These are phyloP conservation scores for Petrolisthes manimaculis DNA, from an alignment of 2,888 invertebrate species.

Conservation along the genomic window DNA sequence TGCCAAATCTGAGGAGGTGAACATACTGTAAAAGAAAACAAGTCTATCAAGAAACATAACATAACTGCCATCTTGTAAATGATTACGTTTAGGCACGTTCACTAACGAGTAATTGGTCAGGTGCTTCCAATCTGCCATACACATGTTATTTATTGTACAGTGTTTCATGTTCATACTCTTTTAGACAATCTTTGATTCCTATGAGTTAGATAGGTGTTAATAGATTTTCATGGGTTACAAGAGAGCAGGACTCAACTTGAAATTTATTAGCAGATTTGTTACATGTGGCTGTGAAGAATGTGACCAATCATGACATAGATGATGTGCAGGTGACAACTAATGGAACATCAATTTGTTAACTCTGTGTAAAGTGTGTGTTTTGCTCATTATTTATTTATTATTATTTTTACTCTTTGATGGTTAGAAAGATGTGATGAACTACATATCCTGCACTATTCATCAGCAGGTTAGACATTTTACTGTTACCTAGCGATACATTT, in stretches of 20 bases:
- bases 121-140: not conserved
- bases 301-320: not conserved
- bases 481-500: no score
- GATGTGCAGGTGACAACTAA: no score
- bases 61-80: not conserved
- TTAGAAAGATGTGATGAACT: no score
- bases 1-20: slow-evolving; percentile 63
- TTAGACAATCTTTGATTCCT: slow-evolving; percentile 24
- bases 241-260: slow-evolving; percentile 37
- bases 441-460: no score
- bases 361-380: no score
- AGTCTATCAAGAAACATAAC: not conserved
- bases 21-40: slow-evolving; percentile 42
- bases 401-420: no score
- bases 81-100: not conserved
- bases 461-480: no score
- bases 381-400: no score
- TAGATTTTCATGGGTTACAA: slow-evolving; percentile 31
- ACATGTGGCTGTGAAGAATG: slow-evolving; percentile 4
- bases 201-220: slow-evolving; percentile 17
- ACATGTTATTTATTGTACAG: slow-evolving; percentile 25
- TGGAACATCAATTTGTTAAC: no score
- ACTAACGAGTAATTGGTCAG: not conserved
- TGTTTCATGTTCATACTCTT: slow-evolving; percentile 32
- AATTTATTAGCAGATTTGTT: not conserved